Evolutionary conservation across 2,797 vertebrate genomes (phyloP).

Genomic region (Lutra lutra): DNA sequence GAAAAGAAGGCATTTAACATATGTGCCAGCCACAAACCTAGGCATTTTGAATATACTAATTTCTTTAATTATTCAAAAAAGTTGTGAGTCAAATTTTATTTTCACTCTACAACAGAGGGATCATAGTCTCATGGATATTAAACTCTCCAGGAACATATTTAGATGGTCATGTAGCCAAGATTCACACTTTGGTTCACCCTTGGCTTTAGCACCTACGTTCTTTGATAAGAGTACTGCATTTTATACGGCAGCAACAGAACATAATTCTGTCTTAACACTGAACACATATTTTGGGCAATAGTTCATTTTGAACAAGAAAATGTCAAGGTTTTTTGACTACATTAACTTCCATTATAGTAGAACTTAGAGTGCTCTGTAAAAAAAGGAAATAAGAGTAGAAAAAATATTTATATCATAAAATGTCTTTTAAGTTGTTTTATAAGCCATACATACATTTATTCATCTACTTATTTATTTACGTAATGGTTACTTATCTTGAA

Average conservation of each 20-base stretch:
- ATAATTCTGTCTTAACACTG: neutral
- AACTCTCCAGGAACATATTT: neutral
- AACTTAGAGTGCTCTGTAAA: neutral
- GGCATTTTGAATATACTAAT: neutral
- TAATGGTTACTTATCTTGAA: neutral
- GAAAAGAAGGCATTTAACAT: neutral
- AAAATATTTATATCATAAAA: neutral
- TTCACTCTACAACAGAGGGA: neutral
- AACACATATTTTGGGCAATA: neutral
- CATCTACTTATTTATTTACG: neutral
- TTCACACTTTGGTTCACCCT: neutral
- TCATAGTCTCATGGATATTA: neutral
- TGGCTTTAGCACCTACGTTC: neutral
- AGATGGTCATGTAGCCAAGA: neutral
- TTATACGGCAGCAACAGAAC: neutral
- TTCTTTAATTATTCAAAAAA: neutral
- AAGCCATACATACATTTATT: neutral
- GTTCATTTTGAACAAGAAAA: constrained; percentile 24
- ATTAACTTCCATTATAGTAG: neutral
- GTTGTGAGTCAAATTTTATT: neutral
- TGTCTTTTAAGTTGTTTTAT: neutral
- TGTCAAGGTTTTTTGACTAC: neutral
- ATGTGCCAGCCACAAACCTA: neutral
- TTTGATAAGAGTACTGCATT: neutral
- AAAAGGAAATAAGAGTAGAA: neutral